phyloP scores from a whole-genome alignment of 2,888 invertebrate species.

The Acanthoscelides obtectus region DNA sequence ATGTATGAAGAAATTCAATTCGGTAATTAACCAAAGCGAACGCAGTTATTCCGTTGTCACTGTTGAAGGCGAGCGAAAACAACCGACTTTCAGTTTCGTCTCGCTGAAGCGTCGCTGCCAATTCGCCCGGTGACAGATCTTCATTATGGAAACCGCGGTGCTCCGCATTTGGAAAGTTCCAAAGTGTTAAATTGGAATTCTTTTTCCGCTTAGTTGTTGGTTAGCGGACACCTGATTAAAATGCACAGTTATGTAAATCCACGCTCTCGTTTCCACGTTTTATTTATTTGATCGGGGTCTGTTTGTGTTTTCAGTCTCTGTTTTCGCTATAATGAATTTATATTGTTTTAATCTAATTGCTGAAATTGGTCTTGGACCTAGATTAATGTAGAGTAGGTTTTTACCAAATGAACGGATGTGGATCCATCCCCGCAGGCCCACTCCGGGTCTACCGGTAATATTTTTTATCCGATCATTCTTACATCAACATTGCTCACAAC shows the following conservation, averaged over 20 bases:
- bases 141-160: background rate
- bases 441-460: no score
- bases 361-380: no score
- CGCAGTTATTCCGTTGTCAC: background rate
- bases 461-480: no score
- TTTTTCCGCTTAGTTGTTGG: no score
- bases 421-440: no score
- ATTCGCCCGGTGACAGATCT: background rate
- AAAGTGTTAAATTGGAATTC: background rate
- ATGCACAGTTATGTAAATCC: background rate
- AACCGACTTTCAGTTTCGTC: background rate
- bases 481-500: no score
- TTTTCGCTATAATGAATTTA: background rate
- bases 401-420: no score
- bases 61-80: background rate
- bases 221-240: background rate
- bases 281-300: background rate
- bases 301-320: background rate
- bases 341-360: background rate
- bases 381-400: no score
- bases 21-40: no score
- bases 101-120: background rate
- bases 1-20: no score
- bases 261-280: background rate
- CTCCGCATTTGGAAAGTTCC: background rate